A percentile compares a stretch with the other conserved stretches of the same genome.
phyloP scores from a whole-genome alignment of 2,797 vertebrate species.

The Myripristis murdjan region DNA sequence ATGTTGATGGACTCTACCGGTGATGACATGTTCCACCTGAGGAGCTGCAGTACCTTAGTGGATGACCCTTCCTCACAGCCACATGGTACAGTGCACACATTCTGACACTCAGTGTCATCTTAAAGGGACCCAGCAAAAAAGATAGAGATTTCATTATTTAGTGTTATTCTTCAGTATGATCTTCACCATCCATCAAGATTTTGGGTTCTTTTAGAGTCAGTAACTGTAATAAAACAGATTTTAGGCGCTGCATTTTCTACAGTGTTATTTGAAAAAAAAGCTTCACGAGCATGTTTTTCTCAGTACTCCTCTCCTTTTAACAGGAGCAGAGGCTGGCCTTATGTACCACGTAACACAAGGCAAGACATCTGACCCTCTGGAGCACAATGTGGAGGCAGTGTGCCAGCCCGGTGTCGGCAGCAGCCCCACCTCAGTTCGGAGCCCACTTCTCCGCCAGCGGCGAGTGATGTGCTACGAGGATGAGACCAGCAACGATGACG shows the following conservation, averaged over 20 bases:
- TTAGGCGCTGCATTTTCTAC: too few species aligned
- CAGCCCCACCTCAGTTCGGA: conserved; percentile 87
- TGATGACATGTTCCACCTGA: conserved; percentile 85
- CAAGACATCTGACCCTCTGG: conserved; percentile 54
- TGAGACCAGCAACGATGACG: conserved; percentile 81
- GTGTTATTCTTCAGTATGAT: too few species aligned
- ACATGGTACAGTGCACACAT: conserved; percentile 55
- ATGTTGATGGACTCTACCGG: conserved; percentile 79
- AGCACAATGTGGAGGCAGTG: conserved; percentile 70
- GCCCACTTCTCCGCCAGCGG: conserved; percentile 91
- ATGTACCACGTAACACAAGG: conserved; percentile 34
- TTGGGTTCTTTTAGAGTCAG: too few species aligned
- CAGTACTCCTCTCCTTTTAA: conserved; percentile 10
- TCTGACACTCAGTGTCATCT: not conserved
- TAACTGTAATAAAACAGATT: too few species aligned
- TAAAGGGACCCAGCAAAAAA: too few species aligned
- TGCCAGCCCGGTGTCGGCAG: conserved; percentile 81
- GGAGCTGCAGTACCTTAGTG: conserved; percentile 81
- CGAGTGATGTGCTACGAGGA: conserved; percentile 88
- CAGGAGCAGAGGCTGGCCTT: conserved; percentile 20
- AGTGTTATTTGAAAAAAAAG: not conserved
- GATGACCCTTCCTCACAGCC: conserved; percentile 76
- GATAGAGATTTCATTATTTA: too few species aligned
- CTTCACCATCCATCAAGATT: too few species aligned
- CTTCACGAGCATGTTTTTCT: conserved; percentile 8